Conservation (phyloP, 30 jellyfish, hydroid and myxozoan species). For the Hydra vulgaris region DNA sequence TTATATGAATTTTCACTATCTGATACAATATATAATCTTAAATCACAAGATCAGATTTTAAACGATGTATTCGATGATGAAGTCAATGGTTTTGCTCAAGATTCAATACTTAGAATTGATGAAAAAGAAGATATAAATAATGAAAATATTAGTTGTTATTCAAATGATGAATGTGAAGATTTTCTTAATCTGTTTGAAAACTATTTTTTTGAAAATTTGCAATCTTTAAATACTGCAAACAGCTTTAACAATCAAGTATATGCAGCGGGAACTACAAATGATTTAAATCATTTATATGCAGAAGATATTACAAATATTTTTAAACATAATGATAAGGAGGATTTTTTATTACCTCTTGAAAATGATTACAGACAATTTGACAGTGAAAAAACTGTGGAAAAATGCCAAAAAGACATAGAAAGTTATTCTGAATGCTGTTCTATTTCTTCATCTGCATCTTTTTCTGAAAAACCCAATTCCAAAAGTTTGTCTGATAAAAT, state of each 20-base stretch:
- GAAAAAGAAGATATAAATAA: background rate
- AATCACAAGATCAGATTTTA: background rate
- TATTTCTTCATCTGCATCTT: constrained; percentile 10
- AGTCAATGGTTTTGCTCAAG: constrained; percentile 4
- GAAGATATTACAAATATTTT: background rate
- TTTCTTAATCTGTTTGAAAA: background rate
- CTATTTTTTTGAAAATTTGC: too few relatives aligned
- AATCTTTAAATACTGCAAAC: too few relatives aligned
- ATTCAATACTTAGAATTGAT: constrained; percentile 1
- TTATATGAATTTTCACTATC: background rate
- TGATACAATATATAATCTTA: background rate
- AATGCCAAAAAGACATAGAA: background rate
- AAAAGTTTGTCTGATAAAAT: constrained; percentile 18
- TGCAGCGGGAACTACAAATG: background rate
- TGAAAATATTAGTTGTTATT: background rate
- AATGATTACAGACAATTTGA: too few relatives aligned
- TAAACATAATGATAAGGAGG: too few relatives aligned
- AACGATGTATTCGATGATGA: background rate
- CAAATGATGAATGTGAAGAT: background rate
- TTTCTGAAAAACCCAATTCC: background rate
- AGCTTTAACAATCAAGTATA: background rate
- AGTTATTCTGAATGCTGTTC: background rate
- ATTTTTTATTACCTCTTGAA: too few relatives aligned
- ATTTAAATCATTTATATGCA: background rate
- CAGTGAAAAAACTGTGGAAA: background rate